These are phyloP conservation scores for Ophion ventricosus DNA, from an alignment of 2,888 invertebrate species.

Conservation along the genomic window DNA sequence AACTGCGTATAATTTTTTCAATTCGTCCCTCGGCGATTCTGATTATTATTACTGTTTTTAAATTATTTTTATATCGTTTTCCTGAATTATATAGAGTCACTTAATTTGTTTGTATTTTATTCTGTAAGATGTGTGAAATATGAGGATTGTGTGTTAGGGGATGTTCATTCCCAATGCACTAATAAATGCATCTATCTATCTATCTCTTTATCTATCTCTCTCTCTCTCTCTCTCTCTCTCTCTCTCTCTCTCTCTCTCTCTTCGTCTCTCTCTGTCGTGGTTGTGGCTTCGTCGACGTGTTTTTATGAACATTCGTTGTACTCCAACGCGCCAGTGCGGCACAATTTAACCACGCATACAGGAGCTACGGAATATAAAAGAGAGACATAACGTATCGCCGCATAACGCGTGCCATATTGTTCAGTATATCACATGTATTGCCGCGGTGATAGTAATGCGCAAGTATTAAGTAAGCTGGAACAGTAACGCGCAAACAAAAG, in stretches of 20 bases:
- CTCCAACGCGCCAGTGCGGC: constrained; percentile 19
- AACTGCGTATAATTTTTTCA: no score
- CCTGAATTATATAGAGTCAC: no score
- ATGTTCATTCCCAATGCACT: no score
- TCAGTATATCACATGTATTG: constrained; percentile 34
- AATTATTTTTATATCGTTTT: no score
- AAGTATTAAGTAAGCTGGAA: constrained; percentile 16
- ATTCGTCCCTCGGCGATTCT: no score
- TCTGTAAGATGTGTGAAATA: no score
- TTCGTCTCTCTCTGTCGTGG: neutral
- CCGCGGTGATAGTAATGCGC: constrained; percentile 14
- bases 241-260: constrained; percentile 6
- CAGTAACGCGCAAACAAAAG: constrained; percentile 8
- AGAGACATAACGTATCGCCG: constrained; percentile 50
- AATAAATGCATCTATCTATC: no score
- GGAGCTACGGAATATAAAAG: constrained; percentile 45
- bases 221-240: constrained; percentile 8
- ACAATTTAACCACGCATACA: constrained; percentile 42
- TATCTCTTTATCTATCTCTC: constrained; percentile 6
- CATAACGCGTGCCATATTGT: constrained; percentile 62
- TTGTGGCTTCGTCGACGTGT: constrained; percentile 16
- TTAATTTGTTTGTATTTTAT: no score
- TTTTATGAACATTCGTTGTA: neutral
- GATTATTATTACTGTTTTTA: no score
- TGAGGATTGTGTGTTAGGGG: no score